Conservation (phyloP, 2,113 vertebrate genomes). For the Dicaeum eximium region DNA sequence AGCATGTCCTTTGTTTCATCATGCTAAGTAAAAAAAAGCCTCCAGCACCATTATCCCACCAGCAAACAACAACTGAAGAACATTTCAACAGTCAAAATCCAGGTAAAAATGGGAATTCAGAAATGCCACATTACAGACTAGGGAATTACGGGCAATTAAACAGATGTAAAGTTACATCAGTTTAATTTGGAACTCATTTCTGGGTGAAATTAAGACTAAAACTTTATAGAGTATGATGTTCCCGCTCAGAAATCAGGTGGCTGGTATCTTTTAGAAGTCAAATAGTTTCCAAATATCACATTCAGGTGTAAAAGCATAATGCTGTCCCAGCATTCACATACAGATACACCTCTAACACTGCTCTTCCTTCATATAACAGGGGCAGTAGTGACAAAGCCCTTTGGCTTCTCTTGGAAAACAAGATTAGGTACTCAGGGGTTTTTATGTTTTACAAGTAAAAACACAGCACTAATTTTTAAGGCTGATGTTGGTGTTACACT, state of each 20-base stretch:
- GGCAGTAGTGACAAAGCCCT: not conserved
- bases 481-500: not conserved
- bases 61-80: not conserved
- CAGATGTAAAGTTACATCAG: not conserved
- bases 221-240: not conserved
- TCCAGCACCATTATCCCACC: not conserved
- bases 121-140: not conserved
- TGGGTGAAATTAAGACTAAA: not conserved
- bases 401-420: not conserved
- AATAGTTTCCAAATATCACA: not conserved
- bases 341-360: not conserved
- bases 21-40: not conserved
- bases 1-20: not conserved
- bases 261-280: not conserved
- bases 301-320: not conserved
- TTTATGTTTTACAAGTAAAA: not conserved
- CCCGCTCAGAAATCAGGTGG: not conserved
- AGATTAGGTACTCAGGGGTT: not conserved
- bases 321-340: not conserved
- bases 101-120: not conserved
- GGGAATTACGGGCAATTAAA: not conserved
- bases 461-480: not conserved
- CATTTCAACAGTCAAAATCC: not conserved
- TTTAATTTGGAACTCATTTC: not conserved
- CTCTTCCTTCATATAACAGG: not conserved